Conservation (phyloP, 2,797 vertebrate species). For the Poeciliopsis turneri region DNA sequence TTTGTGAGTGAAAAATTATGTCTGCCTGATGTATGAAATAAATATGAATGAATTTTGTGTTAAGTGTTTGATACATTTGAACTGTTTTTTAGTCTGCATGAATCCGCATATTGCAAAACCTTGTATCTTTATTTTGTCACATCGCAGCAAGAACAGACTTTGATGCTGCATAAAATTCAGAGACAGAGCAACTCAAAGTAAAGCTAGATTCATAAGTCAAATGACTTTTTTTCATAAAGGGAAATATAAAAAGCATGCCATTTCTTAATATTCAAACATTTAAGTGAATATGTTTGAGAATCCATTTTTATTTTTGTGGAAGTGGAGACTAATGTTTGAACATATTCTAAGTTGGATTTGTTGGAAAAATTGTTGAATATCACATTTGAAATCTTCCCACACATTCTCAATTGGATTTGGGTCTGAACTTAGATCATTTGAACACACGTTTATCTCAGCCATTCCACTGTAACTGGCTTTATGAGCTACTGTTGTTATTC, state of each 20-base stretch:
- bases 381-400: background rate
- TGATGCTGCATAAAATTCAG: background rate
- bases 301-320: background rate
- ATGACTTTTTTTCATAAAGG: too few species aligned
- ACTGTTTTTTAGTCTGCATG: background rate
- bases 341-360: background rate
- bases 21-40: slow-evolving; percentile 23
- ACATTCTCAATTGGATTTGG: background rate
- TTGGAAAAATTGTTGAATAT: background rate
- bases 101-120: slow-evolving; percentile 1
- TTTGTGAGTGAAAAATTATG: slow-evolving; percentile 49
- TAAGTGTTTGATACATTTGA: slow-evolving; percentile 20
- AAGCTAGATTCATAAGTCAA: background rate
- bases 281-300: background rate
- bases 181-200: background rate
- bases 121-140: background rate
- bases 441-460: background rate
- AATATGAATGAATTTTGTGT: slow-evolving; percentile 18
- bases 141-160: background rate
- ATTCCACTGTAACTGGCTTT: background rate
- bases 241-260: background rate
- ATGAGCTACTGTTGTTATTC: background rate
- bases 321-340: background rate
- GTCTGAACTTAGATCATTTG: background rate
- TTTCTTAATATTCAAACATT: background rate